phyloP scores from a whole-genome alignment of 2,888 invertebrate genomes.

The Cosmia trapezina region DNA sequence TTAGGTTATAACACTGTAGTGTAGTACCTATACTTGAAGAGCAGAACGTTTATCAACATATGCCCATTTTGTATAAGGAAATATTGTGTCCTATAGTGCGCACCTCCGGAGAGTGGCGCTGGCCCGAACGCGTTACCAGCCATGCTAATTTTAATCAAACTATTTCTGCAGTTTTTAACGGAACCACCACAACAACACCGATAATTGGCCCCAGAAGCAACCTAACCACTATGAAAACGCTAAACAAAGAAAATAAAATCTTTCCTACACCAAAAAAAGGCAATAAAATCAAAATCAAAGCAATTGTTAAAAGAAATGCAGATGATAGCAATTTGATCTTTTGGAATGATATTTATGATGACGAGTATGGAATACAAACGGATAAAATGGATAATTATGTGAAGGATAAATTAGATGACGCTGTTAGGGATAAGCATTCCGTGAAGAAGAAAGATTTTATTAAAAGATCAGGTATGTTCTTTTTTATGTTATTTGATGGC shows the following conservation, averaged over 20 bases:
- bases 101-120: no score
- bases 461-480: slow-evolving; percentile 70
- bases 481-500: neutral
- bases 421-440: slow-evolving; percentile 68
- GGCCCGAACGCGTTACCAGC: neutral
- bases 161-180: slow-evolving; percentile 40
- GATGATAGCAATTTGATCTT: slow-evolving; percentile 76
- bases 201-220: neutral
- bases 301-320: slow-evolving; percentile 77
- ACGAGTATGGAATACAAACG: slow-evolving; percentile 80
- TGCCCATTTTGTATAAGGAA: no score
- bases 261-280: neutral
- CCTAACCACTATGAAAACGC: slow-evolving; percentile 7
- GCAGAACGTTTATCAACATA: no score
- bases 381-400: slow-evolving; percentile 71
- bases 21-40: no score
- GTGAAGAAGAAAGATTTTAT: slow-evolving; percentile 68
- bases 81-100: no score
- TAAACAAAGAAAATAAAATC: neutral
- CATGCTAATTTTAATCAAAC: neutral
- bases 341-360: slow-evolving; percentile 85
- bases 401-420: slow-evolving; percentile 71
- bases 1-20: no score
- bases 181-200: slow-evolving; percentile 1
- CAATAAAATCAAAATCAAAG: slow-evolving; percentile 55